Percentiles rank a stretch among this genome's conserved stretches.
Conservation (phyloP, 2,113 vertebrate genomes). For the Pangasianodon gigas region DNA sequence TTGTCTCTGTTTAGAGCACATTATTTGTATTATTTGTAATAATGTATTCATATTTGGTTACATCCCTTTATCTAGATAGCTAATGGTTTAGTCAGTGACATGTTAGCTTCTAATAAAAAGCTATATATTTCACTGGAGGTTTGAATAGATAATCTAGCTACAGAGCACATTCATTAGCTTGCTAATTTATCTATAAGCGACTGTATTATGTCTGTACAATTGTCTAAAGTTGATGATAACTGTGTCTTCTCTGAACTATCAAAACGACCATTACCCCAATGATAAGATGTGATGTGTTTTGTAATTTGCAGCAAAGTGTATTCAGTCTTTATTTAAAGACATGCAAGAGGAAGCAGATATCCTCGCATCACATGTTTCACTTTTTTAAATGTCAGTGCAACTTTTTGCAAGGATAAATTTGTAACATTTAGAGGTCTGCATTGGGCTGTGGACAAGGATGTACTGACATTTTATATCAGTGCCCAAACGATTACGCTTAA, state of each 20-base stretch:
- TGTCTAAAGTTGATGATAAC: background rate
- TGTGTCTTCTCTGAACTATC: background rate
- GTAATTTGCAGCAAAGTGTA: background rate
- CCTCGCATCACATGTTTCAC: constrained; percentile 52
- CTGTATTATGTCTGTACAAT: background rate
- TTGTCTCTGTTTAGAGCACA: too few relatives aligned
- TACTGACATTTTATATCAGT: constrained; percentile 75
- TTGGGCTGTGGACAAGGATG: constrained; percentile 67
- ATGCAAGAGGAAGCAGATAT: constrained; percentile 47
- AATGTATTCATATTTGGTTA: background rate
- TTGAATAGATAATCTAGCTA: background rate
- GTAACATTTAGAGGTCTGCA: constrained; percentile 70
- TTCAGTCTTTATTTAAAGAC: constrained; percentile 60
- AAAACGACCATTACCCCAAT: background rate
- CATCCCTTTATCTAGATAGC: background rate
- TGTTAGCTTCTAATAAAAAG: background rate
- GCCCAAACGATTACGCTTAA: constrained; percentile 59
- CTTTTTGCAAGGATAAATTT: constrained; percentile 67
- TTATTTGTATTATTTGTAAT: background rate
- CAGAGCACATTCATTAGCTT: background rate
- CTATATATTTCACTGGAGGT: background rate
- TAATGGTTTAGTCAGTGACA: background rate
- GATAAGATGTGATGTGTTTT: background rate
- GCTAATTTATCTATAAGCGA: background rate
- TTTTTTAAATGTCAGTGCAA: constrained; percentile 69